A percentile compares a stretch with the other conserved stretches of the same genome.
These are phyloP conservation scores for Aphrophora alni DNA, from an alignment of 2,888 invertebrate species.

Conservation along the genomic window DNA sequence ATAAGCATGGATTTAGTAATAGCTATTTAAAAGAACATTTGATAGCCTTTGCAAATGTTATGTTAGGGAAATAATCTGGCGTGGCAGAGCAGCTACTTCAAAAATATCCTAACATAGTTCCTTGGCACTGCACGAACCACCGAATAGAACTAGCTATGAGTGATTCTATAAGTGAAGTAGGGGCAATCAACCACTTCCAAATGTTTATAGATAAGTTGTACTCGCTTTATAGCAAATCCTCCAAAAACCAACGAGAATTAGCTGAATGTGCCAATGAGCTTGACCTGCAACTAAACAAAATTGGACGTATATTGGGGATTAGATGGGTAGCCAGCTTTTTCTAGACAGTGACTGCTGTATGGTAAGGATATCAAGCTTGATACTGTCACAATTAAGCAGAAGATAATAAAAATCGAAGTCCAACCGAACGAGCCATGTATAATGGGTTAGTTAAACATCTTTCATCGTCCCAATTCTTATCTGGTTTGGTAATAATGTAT, in stretches of 20 bases:
- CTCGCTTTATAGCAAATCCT: background rate
- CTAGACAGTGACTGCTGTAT: background rate
- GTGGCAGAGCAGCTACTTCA: background rate
- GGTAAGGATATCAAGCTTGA: background rate
- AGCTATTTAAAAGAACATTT: background rate
- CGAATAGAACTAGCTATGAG: constrained; percentile 11
- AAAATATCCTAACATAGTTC: background rate
- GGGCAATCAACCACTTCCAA: background rate
- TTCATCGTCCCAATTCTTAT: constrained; percentile 2
- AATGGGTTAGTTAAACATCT: constrained; percentile 4
- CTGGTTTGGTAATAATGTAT: constrained; percentile 10
- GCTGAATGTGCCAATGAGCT: background rate
- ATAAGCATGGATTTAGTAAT: background rate
- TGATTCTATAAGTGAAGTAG: constrained; percentile 11
- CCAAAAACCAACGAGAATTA: background rate
- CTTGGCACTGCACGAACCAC: constrained; percentile 15
- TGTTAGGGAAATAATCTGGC: background rate
- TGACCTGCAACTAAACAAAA: background rate
- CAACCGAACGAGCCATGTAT: background rate
- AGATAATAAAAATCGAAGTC: background rate
- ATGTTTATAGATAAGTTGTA: constrained; percentile 11
- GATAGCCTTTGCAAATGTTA: constrained; percentile 11
- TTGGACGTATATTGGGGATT: background rate
- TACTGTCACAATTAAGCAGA: background rate
- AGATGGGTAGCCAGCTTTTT: too few species aligned